Conservation (phyloP, 2,113 vertebrate species). For the Paraplagusia blochii region DNA sequence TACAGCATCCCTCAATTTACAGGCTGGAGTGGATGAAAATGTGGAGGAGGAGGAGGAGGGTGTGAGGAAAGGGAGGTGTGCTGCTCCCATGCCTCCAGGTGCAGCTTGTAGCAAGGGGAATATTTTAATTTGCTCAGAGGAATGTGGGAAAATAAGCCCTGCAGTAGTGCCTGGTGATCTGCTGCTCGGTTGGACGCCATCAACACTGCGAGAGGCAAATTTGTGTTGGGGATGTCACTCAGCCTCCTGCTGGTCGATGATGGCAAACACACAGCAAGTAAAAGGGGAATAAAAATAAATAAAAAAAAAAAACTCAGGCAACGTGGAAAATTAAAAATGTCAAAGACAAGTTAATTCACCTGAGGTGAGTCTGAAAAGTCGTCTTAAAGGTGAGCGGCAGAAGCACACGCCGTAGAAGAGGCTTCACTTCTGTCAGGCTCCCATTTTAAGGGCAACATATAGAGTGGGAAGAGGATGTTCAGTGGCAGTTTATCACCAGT, state of each 20-base stretch:
- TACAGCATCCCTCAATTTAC: constrained; percentile 67
- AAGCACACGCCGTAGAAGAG: too few species aligned
- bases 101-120: constrained; percentile 13
- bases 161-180: constrained; percentile 16
- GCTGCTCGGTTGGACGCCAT: constrained; percentile 9
- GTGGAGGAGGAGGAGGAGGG: constrained; percentile 4
- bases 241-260: constrained; percentile 19
- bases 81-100: constrained; percentile 15
- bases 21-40: constrained; percentile 35
- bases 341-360: not conserved
- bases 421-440: constrained; percentile 11
- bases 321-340: too few species aligned
- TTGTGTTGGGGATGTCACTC: constrained; percentile 1
- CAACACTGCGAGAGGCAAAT: constrained; percentile 11
- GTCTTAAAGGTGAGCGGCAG: too few species aligned
- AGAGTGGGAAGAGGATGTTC: too few species aligned
- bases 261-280: constrained; percentile 8
- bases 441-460: not conserved
- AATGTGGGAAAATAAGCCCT: constrained; percentile 33
- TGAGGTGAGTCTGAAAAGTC: not conserved
- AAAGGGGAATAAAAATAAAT: not conserved
- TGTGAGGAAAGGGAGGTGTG: not conserved
- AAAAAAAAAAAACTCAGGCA: not conserved
- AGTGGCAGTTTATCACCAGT: not conserved
- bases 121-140: constrained; percentile 9